Evolutionary conservation across 2,113 vertebrate species (phyloP), one percentile per base, ranked within the genome.

Genomic region (Tympanuchus pallidicinctus): DNA sequence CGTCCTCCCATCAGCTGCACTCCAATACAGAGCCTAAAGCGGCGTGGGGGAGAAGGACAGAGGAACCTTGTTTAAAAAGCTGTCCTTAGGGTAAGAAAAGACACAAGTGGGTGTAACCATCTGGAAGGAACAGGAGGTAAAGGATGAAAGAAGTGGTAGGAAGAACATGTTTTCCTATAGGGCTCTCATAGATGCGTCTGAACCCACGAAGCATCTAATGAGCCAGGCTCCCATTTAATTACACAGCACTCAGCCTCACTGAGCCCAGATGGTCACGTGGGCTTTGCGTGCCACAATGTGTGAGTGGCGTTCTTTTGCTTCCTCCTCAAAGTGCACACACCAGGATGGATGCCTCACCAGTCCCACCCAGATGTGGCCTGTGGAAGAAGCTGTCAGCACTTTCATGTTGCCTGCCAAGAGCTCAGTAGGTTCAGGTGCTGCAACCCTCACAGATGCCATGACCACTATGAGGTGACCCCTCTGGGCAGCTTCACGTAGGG

Each of bases 61-160:
- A 94, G 56, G 64, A 93, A 85, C 78, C 81, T 93, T 85, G 71
- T 82, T 94, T 91, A 73, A 94, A 96, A 93, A 95, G 84, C 92
- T 94, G 89, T 96, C 94, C 92, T 92, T 77, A 93, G 91, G 92
- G 95, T 96, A 96, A 96, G 95, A 96, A 96, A 94, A 96, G 94
- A 96, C 92, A 89, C 78, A 89, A 95, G 95, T 96, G 92, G 96
- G 95, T 92, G 94, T 95, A 92, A 93, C 94, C 92, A 95, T 96
- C 94, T 96, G 95, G 92, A 96, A 93, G 86, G 92, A 96, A 95
- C 54, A 92, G 83, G 94, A 96, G 90, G 27, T 54, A 90, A 90
- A 95, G 45, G 96, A 95, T 92, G 66, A 96, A 94, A 95, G 89
- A 89, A 90, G 81, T 73, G 86, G 81, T 92, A 93, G 89, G 92